Conservation (phyloP, 2,113 vertebrate genomes). For the Seriola rivoliana region DNA sequence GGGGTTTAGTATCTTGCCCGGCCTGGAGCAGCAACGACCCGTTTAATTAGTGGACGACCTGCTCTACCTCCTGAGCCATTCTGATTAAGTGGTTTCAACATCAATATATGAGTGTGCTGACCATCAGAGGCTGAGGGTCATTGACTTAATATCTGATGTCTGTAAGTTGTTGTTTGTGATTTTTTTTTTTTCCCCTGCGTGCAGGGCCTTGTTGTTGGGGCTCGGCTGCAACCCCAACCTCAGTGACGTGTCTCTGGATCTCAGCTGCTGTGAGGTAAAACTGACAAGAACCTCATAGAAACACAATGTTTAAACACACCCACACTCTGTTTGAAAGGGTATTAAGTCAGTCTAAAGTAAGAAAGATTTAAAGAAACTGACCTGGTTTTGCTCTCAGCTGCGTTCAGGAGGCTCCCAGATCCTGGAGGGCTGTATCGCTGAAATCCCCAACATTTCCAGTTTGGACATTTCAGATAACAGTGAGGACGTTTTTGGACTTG, state of each 20-base stretch:
- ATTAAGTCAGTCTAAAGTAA: no score
- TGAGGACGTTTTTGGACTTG: slow-evolving; percentile 67
- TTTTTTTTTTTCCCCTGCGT: slow-evolving; percentile 34
- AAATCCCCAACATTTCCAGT: slow-evolving; percentile 96
- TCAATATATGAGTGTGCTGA: not conserved
- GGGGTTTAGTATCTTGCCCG: no score
- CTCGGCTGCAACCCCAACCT: slow-evolving; percentile 95
- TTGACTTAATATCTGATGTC: not conserved
- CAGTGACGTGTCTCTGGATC: slow-evolving; percentile 94
- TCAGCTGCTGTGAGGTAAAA: slow-evolving; percentile 95
- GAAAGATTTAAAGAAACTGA: not conserved
- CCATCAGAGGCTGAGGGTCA: not conserved
- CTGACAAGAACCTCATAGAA: not conserved
- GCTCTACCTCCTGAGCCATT: no score
- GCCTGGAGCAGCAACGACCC: no score
- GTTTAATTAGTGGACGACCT: no score
- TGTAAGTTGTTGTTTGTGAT: not conserved
- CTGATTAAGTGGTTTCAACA: no score
- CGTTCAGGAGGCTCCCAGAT: slow-evolving; percentile 96
- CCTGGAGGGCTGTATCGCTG: slow-evolving; percentile 96
- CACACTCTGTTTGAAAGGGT: no score
- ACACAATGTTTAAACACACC: not conserved
- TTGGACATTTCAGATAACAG: slow-evolving; percentile 99
- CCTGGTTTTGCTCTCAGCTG: slow-evolving; percentile 82
- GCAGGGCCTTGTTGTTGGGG: slow-evolving; percentile 93